Evolutionary conservation across 2,888 invertebrate genomes (phyloP).

Genomic region (Rhingia campestris): DNA sequence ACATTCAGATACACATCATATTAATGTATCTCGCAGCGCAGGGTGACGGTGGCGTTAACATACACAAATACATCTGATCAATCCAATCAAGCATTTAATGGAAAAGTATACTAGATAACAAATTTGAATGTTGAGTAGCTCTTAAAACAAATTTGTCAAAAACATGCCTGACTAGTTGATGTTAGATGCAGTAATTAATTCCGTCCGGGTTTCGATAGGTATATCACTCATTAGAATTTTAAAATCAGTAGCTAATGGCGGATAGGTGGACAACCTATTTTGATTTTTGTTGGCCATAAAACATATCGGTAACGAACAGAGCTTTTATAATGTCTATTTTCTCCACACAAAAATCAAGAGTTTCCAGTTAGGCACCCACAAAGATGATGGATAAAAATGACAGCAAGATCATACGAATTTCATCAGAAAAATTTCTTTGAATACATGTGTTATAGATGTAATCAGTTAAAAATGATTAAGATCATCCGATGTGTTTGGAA

Average conservation of each 20-base stretch:
- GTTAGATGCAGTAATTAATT: conserved; percentile 32
- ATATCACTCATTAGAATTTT: conserved; percentile 21
- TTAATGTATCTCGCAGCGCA: background rate
- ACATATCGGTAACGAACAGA: background rate
- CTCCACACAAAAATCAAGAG: too few species aligned
- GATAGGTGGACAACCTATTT: conserved; percentile 10
- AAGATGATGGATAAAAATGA: too few species aligned
- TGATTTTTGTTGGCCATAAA: background rate
- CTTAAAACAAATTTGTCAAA: conserved; percentile 17
- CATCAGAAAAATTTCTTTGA: conserved; percentile 16
- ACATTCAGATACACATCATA: conserved; percentile 15
- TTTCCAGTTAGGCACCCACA: too few species aligned
- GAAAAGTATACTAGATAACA: too few species aligned
- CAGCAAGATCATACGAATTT: too few species aligned
- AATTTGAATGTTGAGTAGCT: too few species aligned
- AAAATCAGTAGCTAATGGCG: conserved; percentile 45
- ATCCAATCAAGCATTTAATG: background rate
- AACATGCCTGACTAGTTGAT: conserved; percentile 28
- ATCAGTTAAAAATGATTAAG: background rate
- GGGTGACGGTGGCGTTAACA: background rate
- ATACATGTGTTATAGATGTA: conserved; percentile 12
- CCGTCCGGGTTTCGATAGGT: conserved; percentile 9
- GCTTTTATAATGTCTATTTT: too few species aligned
- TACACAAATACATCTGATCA: background rate
- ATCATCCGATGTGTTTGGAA: conserved; percentile 12